Evolutionary conservation across 2,888 invertebrate species (phyloP).

Genomic region (Tortricodes alternella): DNA sequence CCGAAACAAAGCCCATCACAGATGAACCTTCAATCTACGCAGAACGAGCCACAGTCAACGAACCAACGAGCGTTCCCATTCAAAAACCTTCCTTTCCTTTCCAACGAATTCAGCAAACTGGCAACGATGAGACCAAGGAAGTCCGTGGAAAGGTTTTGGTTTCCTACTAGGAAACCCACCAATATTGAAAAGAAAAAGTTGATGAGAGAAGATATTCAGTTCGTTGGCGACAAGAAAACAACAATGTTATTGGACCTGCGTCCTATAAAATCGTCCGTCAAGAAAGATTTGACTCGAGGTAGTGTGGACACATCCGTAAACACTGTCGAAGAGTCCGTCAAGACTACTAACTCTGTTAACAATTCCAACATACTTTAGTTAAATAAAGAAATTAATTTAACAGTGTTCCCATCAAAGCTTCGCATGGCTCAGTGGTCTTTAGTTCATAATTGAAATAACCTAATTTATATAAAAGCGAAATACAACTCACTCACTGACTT

Average conservation of each 20-base stretch:
- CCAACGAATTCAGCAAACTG: constrained; percentile 46
- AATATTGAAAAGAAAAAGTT: background rate
- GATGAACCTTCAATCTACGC: constrained; percentile 26
- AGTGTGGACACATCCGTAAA: constrained; percentile 38
- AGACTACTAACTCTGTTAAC: constrained; percentile 32
- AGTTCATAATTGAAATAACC: too few species aligned
- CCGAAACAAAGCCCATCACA: constrained; percentile 42
- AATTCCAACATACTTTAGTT: too few species aligned
- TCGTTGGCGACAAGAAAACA: constrained; percentile 58
- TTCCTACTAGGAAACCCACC: constrained; percentile 58
- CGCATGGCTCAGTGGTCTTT: too few species aligned
- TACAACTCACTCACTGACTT: too few species aligned
- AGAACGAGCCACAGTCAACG: background rate
- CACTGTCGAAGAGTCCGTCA: constrained; percentile 37
- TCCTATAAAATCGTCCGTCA: constrained; percentile 44
- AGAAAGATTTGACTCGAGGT: constrained; percentile 55
- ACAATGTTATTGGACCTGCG: constrained; percentile 35
- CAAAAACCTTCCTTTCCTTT: constrained; percentile 48
- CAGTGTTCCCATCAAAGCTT: too few species aligned
- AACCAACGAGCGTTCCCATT: constrained; percentile 36
- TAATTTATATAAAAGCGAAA: too few species aligned
- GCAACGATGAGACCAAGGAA: constrained; percentile 38
- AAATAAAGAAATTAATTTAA: too few species aligned
- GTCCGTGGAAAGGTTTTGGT: constrained; percentile 66
- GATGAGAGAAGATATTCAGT: constrained; percentile 49